These are phyloP conservation scores for Cyclargus thomasi DNA, from an alignment of 1,140 invertebrate genomes.

Conservation along the genomic window DNA sequence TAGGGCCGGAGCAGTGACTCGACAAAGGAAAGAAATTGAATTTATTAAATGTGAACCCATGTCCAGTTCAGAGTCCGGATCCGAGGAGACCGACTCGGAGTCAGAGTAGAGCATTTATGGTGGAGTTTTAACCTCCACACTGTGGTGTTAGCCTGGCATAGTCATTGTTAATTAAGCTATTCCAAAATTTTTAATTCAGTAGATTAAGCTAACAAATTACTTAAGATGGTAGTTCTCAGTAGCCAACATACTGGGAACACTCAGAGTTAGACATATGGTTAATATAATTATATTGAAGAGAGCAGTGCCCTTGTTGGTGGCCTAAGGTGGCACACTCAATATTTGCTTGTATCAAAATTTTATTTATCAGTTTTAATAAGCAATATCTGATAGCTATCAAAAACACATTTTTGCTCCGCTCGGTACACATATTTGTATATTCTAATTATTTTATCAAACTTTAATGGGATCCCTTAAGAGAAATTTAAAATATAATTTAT, in stretches of 20 bases:
- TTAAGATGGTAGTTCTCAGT: neutral
- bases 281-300: neutral
- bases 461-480: neutral
- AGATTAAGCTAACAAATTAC: neutral
- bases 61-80: constrained; percentile 40
- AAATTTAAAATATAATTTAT: neutral
- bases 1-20: constrained; percentile 27
- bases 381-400: too few species aligned
- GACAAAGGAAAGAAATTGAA: constrained; percentile 50
- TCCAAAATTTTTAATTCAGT: constrained; percentile 8
- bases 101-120: constrained; percentile 23
- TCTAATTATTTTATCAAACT: neutral
- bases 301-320: neutral
- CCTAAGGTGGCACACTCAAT: too few species aligned
- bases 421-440: too few species aligned
- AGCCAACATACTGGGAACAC: neutral
- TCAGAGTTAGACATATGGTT: neutral
- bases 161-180: neutral
- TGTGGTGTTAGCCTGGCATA: neutral
- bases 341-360: too few species aligned
- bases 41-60: constrained; percentile 67
- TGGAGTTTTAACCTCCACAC: neutral
- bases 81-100: constrained; percentile 29
- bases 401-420: neutral
- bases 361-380: too few species aligned